Conservation (phyloP, 2,797 vertebrate species). For the Moxostoma hubbsi region DNA sequence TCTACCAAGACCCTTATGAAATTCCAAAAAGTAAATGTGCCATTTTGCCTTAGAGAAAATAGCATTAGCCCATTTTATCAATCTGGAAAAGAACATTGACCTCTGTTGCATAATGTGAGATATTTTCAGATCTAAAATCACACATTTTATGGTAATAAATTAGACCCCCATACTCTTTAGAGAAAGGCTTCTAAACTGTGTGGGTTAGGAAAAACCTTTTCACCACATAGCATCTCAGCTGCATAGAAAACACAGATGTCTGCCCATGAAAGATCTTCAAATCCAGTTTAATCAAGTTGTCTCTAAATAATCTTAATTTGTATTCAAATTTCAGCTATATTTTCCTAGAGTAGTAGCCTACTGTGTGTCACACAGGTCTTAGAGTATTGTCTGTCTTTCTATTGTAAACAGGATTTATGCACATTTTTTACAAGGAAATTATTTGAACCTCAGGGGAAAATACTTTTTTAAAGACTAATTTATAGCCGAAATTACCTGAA, state of each 20-base stretch:
- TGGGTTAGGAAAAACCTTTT: neutral
- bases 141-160: conserved; percentile 2
- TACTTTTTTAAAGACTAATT: no score
- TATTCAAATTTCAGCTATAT: no score
- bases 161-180: neutral
- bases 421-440: no score
- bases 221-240: neutral
- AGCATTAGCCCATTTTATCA: neutral
- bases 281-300: neutral
- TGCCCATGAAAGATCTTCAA: neutral
- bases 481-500: no score
- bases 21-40: conserved; percentile 24
- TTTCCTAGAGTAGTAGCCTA: no score
- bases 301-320: no score
- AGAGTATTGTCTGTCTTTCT: no score
- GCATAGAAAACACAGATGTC: neutral
- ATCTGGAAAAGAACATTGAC: neutral
- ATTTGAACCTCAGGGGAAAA: no score
- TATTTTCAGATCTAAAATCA: no score
- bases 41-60: neutral
- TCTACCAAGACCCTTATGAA: conserved; percentile 7
- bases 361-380: no score
- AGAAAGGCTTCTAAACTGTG: conserved; percentile 10
- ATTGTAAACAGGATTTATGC: no score
- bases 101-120: neutral